phyloP scores from a whole-genome alignment of 2,113 vertebrate species.

The Stigmatopora nigra region DNA sequence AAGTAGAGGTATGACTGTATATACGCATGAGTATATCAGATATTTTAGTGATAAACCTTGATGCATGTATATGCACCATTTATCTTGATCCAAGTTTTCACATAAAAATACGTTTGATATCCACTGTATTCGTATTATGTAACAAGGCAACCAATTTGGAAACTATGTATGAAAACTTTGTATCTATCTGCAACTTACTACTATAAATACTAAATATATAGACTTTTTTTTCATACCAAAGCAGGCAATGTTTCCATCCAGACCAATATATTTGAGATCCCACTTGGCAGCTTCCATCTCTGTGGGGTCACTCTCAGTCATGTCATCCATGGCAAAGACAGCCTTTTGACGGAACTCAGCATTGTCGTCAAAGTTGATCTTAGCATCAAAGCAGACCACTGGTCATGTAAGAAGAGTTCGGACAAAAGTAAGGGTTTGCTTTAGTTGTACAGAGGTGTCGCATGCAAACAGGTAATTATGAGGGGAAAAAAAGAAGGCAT shows the following conservation, averaged over 20 bases:
- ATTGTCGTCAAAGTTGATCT: constrained; percentile 99
- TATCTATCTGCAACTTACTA: neutral
- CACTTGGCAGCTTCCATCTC: constrained; percentile 92
- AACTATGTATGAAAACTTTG: constrained; percentile 9
- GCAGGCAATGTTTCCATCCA: constrained; percentile 98
- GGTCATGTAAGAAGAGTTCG: neutral
- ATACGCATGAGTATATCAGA: too few species aligned
- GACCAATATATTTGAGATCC: constrained; percentile 93
- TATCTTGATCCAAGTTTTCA: too few species aligned
- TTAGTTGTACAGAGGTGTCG: neutral
- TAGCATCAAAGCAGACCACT: constrained; percentile 99
- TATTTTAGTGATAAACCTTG: too few species aligned
- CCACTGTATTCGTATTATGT: neutral
- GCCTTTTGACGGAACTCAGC: constrained; percentile 95
- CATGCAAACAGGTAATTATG: constrained; percentile 18
- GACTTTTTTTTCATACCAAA: constrained; percentile 77
- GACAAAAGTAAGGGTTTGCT: neutral
- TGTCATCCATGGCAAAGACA: constrained; percentile 95
- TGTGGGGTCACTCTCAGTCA: constrained; percentile 86
- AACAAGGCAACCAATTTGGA: constrained; percentile 8
- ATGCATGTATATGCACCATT: too few species aligned
- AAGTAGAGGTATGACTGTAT: too few species aligned
- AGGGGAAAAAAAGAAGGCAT: constrained; percentile 35
- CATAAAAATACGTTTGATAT: too few species aligned
- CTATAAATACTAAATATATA: neutral